Base-by-base conservation (phyloP, 92 coral and sea anemone species). In the Actinostola sp. region DNA sequence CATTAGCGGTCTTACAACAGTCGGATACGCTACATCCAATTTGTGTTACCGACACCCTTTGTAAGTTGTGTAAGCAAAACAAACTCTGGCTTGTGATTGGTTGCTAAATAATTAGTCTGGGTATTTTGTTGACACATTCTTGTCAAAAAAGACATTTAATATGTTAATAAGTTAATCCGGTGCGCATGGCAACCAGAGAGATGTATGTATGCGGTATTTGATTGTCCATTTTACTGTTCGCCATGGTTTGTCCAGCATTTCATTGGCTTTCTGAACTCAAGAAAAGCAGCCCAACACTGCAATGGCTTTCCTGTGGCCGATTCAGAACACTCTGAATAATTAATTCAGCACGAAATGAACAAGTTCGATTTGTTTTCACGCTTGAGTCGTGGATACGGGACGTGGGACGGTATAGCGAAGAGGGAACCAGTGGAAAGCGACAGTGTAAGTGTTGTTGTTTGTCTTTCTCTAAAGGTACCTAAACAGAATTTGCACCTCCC, bases 361-460 rank as follows among this genome's bases (percentile, higher is more conserved):
- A 48, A 55, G 41, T 45, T 66, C n/a, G 42, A 72, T 38, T 88
- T 93, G 89, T 91, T 95, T 60, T 95, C 99, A 15, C 66, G 79
- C 15, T 94, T 95, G 24, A 88, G 95, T 75, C 97, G 83, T 61
- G 99, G 99, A 31, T 95, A 95, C 54, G 99, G 99, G 9, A 95
- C 99, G 3, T 95, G 89, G 80, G 92, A 95, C 28, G 99, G 99
- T 27, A 92, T 78, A 32, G 99, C 99, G 1, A 95, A 95, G 80
- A 69, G 71, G 46, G 99, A 95, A 56, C 61, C 84, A 28, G 87
- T 77, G 49, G 96, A 91, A 41, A 73, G 62, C 35, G 81, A 75
- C 16, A 63, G n/a, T 66, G 81, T 75, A 52, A 75, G 81, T 68
- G 51, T 68, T 28, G 12, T 26, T 24, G 44, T 10, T 19, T 52